These are phyloP conservation scores for Cephalopachus bancanus DNA, from an alignment of 2,797 vertebrate genomes.

Conservation along the genomic window DNA sequence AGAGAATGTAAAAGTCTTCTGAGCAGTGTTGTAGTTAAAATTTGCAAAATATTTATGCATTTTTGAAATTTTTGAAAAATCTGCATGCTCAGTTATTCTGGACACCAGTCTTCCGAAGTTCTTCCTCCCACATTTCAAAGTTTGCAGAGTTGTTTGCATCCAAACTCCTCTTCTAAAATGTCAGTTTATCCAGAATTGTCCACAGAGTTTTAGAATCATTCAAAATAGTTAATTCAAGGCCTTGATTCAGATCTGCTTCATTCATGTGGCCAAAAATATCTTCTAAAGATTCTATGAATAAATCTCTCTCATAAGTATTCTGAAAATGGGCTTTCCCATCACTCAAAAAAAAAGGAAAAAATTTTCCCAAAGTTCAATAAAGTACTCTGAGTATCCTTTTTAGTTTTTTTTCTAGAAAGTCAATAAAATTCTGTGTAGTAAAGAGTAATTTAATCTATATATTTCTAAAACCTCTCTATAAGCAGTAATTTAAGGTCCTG, in stretches of 20 bases:
- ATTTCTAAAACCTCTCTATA: not conserved
- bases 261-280: constrained; percentile 76
- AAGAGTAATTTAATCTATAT: constrained; percentile 15
- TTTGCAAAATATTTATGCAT: constrained; percentile 56
- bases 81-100: constrained; percentile 39
- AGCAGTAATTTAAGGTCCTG: constrained; percentile 11
- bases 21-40: constrained; percentile 45
- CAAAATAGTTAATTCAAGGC: constrained; percentile 73
- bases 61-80: constrained; percentile 54
- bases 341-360: constrained; percentile 38
- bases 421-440: constrained; percentile 29
- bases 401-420: not conserved
- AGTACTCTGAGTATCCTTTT: not conserved
- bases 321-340: constrained; percentile 74
- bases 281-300: constrained; percentile 75
- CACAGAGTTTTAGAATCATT: constrained; percentile 69
- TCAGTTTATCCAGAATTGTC: constrained; percentile 74
- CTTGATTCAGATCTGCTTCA: constrained; percentile 74
- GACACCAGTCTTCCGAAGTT: constrained; percentile 62
- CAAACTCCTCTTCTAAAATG: constrained; percentile 72
- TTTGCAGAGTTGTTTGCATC: constrained; percentile 69
- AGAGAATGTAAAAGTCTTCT: not conserved
- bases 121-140: constrained; percentile 71
- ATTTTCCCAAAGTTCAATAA: constrained; percentile 37
- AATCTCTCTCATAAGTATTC: constrained; percentile 65